These are phyloP conservation scores for Sitta europaea DNA, from an alignment of 2,113 vertebrate genomes.

Conservation along the genomic window DNA sequence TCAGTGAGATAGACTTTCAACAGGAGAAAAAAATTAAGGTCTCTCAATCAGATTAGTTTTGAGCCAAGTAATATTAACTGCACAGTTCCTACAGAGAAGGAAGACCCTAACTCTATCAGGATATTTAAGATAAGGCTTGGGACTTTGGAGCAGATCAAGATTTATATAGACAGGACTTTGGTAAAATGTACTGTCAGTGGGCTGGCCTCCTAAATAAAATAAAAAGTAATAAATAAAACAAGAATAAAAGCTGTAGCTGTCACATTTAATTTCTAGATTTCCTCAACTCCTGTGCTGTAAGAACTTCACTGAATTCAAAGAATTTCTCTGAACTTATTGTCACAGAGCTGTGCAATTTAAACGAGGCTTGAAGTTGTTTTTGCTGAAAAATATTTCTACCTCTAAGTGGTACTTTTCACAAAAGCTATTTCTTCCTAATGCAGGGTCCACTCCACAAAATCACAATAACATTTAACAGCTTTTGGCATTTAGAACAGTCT, in stretches of 20 bases:
- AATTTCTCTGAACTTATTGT: neutral
- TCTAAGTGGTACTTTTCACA: constrained; percentile 27
- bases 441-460: constrained; percentile 21
- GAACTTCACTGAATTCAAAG: neutral
- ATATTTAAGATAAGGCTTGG: neutral
- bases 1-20: neutral
- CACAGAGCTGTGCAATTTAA: neutral
- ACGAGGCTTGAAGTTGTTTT: neutral
- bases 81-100: neutral
- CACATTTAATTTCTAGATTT: neutral
- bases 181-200: neutral
- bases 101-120: neutral
- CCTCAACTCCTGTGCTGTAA: neutral
- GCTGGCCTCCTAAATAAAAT: neutral
- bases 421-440: constrained; percentile 46
- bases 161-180: neutral
- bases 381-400: constrained; percentile 26
- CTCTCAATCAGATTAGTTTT: neutral
- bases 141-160: neutral
- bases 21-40: neutral
- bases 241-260: neutral
- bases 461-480: constrained; percentile 39
- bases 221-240: neutral
- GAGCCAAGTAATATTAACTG: neutral
- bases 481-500: constrained; percentile 46